Evolutionary conservation across 1,140 invertebrate genomes (phyloP).

Genomic region (Drosophila tropicalis): DNA sequence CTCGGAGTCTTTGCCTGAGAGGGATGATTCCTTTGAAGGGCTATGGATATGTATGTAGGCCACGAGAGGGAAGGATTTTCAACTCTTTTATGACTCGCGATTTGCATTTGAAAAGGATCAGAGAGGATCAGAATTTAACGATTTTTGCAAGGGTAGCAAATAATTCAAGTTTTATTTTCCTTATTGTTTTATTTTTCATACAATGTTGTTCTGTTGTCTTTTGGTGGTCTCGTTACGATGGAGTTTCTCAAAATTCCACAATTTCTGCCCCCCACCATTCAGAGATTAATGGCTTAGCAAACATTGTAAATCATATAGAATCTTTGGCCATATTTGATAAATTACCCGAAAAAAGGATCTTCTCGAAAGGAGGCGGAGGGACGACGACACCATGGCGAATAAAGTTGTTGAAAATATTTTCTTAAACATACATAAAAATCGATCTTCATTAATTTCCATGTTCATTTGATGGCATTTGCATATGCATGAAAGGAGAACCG

Average conservation of each 20-base stretch:
- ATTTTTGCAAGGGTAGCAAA: slow-evolving; percentile 12
- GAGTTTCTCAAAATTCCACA: too few species aligned
- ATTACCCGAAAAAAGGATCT: slow-evolving; percentile 25
- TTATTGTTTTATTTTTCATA: not conserved
- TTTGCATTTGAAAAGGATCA: slow-evolving; percentile 58
- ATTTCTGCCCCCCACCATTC: not conserved
- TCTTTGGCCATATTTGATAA: slow-evolving; percentile 39
- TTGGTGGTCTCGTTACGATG: not conserved
- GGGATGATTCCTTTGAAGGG: slow-evolving; percentile 26
- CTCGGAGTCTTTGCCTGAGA: too few species aligned
- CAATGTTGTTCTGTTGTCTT: not conserved
- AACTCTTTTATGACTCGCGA: slow-evolving; percentile 4
- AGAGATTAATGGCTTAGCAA: slow-evolving; percentile 51
- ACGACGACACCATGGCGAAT: slow-evolving; percentile 33
- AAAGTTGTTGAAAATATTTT: slow-evolving; percentile 71
- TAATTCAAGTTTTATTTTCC: not conserved
- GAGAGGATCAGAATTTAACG: not conserved
- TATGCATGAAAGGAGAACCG: slow-evolving; percentile 31
- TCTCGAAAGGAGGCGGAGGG: slow-evolving; percentile 4
- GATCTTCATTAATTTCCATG: slow-evolving; percentile 73
- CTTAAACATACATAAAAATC: slow-evolving; percentile 61
- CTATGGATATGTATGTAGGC: slow-evolving; percentile 28
- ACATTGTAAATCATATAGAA: slow-evolving; percentile 64
- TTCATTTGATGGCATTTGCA: slow-evolving; percentile 55
- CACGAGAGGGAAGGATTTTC: slow-evolving; percentile 42